These are phyloP conservation scores for Lophura nycthemera DNA, from an alignment of 2,113 vertebrate species.

Conservation along the genomic window DNA sequence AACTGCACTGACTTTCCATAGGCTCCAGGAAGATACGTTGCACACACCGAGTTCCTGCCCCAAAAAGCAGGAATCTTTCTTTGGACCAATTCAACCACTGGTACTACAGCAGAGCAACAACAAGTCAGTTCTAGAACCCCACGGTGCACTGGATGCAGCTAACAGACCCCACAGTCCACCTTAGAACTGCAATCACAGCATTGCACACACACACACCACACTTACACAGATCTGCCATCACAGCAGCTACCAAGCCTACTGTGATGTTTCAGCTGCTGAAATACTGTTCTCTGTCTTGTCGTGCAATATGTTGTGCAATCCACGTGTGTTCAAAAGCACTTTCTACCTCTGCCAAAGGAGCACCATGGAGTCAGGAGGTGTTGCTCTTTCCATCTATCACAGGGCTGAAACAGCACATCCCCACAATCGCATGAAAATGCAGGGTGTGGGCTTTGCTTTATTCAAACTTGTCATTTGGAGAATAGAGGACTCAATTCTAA, in stretches of 20 bases:
- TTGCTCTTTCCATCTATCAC: neutral
- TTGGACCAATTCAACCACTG: neutral
- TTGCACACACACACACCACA: rapidly evolving
- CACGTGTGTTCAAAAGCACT: rapidly evolving
- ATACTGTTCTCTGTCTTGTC: rapidly evolving
- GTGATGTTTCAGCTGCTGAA: neutral
- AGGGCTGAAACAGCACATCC: neutral
- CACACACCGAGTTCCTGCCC: neutral
- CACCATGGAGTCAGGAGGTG: neutral
- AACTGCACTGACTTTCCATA: neutral
- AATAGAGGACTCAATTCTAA: neutral
- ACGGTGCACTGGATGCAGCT: rapidly evolving
- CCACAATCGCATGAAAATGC: neutral
- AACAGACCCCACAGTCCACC: neutral
- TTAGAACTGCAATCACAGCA: neutral
- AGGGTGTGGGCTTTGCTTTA: neutral
- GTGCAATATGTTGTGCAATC: rapidly evolving
- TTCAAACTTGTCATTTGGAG: neutral
- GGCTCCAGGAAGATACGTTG: neutral
- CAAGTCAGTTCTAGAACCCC: neutral
- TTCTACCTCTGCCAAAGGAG: neutral
- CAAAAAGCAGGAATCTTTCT: neutral
- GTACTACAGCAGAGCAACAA: neutral
- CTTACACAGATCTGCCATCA: neutral
- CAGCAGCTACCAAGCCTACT: neutral